Evolutionary conservation across 2,113 vertebrate species (phyloP), one percentile per base, ranked within the genome.

Genomic region (Nematolebias whitei): DNA sequence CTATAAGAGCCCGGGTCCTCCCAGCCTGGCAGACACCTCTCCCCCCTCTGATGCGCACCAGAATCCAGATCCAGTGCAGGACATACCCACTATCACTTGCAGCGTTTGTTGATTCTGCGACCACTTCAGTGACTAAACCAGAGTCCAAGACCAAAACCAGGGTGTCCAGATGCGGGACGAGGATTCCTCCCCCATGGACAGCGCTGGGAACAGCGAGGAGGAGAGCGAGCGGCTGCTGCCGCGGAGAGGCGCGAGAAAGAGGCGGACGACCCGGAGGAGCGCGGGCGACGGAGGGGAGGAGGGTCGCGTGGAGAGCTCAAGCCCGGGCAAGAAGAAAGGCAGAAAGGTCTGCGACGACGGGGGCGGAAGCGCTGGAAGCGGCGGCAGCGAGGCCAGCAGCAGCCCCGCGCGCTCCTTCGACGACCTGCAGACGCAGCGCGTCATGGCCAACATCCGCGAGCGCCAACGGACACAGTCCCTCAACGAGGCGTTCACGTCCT

Each of bases 371-470:
- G 94, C 88, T 57, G 94, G 71, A 88, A 84, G 80, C 74, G 92
- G 93, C 22, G 94, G 93, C 89, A 95, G 88, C 89, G 95, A 95
- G 68, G 94, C 86, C 88, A 94, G 87, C 94, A 86, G 83, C 80
- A 94, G 95, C 86, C 95, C 95, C 39, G 94, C 92, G 14, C 94
- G 93, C 89, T 97, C 96, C 0, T 96, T 95, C 89, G 97, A 98
- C 83, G 96, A 98, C 89, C 91, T 96, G 58, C 96, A 98, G 79
- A 98, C 95, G 12, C 96, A 99, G 89, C 93, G 97, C 86, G 96
- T 98, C 81, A 96, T 98, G 96, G 97, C 97, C 85, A 99, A 99
- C 80, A 95, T 99, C 81, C 94, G 97, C 82, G 97, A 99, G 89
- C 91, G 97, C 51, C 96, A 99, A 88, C 93, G 97, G 81, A 98